Base-by-base conservation (phyloP, 2,113 vertebrate species). In the Holacanthus passer region DNA sequence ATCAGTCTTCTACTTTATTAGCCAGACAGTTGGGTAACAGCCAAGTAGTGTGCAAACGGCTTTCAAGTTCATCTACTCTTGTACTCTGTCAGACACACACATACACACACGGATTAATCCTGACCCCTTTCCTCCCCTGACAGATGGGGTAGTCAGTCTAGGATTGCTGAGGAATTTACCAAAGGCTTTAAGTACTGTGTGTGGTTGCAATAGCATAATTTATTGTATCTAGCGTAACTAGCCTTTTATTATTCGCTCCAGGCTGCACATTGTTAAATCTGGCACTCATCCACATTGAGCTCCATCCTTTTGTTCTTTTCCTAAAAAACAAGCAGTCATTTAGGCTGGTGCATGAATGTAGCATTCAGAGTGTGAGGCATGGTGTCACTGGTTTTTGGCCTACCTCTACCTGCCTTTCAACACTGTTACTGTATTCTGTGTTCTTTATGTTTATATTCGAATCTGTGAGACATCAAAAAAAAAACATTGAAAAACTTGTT, bases 121-220 rank as follows among this genome's bases (percentile, higher is more conserved):
- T 79, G 75, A 89, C 82, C 86, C 85, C 63, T 87, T 82, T 88
- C 87, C 83, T 86, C 60, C 77, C 82, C 50, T 86, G 88, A 87
- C 93, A 93, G 94, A 94, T 95, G 92, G 93, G 48, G 45, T 79
- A 74, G 85, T 55, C 85, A 89, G 81, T 90, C 86, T 84, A 77
- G 88, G 89, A 89, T 86, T 85, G 86, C 60, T 83, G 35, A 75
- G 91, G 90, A 93, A 93, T 91, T 92, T 90, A 86, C 82, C 66
- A 7, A 37, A 87, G 84, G 90, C 92, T 88, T 93, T 93, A 92
- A 73, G 69, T 53, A 39, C 6, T 69, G 32, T 63, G 41, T 76
- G 39, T 69, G 71, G 56, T 60, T 83, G 68, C 60, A 43, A 8
- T 24, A 86, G 65, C 39, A 32, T 58, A 32, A 73, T 80, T 77